Percentiles rank a stretch among this genome's conserved stretches.
These are phyloP conservation scores for Drosophila fuyamai DNA, from an alignment of 1,140 invertebrate species.

Conservation along the genomic window DNA sequence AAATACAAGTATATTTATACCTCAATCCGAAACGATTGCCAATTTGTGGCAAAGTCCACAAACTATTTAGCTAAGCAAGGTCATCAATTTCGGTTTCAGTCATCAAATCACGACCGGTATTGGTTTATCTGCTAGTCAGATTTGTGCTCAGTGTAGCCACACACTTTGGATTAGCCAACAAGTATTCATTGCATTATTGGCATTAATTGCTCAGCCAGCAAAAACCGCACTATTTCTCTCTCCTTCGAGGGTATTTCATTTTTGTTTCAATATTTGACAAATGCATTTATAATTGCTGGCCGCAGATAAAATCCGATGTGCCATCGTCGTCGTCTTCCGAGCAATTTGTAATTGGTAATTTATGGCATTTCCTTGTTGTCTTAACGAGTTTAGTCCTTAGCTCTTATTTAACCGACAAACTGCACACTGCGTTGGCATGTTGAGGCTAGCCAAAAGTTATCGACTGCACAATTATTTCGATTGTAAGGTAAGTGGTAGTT, in stretches of 20 bases:
- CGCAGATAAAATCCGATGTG: constrained; percentile 55
- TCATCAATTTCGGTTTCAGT: constrained; percentile 8
- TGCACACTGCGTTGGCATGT: not conserved
- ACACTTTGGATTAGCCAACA: constrained; percentile 23
- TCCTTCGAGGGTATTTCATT: constrained; percentile 43
- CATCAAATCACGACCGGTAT: not conserved
- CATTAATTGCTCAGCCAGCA: constrained; percentile 57
- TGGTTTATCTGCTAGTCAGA: not conserved
- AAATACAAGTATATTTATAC: not conserved
- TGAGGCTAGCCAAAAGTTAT: constrained; percentile 5
- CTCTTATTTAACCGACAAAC: not conserved
- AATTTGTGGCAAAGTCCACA: constrained; percentile 10
- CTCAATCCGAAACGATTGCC: not conserved
- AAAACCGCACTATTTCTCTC: constrained; percentile 43
- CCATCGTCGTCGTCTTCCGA: constrained; percentile 27
- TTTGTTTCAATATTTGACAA: constrained; percentile 69
- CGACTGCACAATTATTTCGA: not conserved
- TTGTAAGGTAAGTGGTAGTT: no score
- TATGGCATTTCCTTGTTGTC: constrained; percentile 37
- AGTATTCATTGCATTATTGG: constrained; percentile 56
- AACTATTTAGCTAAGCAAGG: constrained; percentile 2
- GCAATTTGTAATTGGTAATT: constrained; percentile 65
- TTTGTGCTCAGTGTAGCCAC: constrained; percentile 11
- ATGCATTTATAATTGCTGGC: constrained; percentile 77
- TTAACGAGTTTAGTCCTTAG: constrained; percentile 3